Evolutionary conservation across 2,888 invertebrate genomes (phyloP).

Genomic region (Autographa gamma): DNA sequence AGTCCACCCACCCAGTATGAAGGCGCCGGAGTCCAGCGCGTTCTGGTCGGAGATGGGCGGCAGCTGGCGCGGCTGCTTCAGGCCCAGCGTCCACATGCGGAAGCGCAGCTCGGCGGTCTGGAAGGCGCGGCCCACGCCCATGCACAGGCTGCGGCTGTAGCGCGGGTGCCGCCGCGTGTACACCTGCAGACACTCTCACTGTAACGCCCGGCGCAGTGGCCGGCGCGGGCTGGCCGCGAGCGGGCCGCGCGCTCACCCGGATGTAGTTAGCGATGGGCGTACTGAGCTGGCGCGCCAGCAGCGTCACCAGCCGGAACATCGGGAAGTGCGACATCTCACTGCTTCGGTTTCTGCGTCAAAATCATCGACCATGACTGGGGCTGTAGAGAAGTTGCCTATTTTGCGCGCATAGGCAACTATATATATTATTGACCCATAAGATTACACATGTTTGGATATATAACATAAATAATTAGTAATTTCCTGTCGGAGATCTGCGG

Average conservation of each 20-base stretch:
- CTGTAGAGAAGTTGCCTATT: no score
- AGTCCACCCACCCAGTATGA: conserved; percentile 63
- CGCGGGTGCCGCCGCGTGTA: conserved; percentile 63
- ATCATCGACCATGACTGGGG: no score
- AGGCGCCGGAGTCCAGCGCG: conserved; percentile 62
- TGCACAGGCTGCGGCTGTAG: conserved; percentile 62
- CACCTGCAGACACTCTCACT: conserved; percentile 47
- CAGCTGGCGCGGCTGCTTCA: conserved; percentile 52
- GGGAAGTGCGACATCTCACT: conserved; percentile 62
- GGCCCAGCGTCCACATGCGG: conserved; percentile 62
- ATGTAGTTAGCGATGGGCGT: conserved; percentile 66
- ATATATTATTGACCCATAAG: no score
- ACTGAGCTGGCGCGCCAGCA: conserved; percentile 70
- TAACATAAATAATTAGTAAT: no score
- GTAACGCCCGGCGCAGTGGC: not conserved
- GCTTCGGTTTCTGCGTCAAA: not conserved
- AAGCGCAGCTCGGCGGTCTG: conserved; percentile 61
- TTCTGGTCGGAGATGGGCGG: conserved; percentile 59
- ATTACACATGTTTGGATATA: no score
- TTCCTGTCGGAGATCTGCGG: no score
- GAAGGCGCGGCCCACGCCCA: conserved; percentile 57
- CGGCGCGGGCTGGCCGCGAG: not conserved
- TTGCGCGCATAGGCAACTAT: no score
- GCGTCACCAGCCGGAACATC: conserved; percentile 67
- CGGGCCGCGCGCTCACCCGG: conserved; percentile 55